Base-by-base conservation (phyloP, 2,113 vertebrate genomes). In the Progne subis region DNA sequence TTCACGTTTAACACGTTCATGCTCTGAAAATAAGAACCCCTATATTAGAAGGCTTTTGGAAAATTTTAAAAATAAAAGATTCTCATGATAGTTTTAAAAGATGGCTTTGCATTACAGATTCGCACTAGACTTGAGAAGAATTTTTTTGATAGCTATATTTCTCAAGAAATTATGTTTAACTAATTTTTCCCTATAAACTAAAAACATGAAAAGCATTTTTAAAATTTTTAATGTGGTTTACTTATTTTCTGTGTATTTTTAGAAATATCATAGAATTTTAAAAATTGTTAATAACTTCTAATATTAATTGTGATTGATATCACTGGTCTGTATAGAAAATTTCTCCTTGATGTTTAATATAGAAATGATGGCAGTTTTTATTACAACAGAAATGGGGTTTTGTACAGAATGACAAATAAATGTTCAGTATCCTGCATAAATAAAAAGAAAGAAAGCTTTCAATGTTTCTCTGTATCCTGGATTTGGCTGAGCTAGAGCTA, bases 21-120 rank as follows among this genome's bases (percentile, higher is more conserved):
- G 88, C 89, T 97, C 97, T 98, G 95, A 37, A 97, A 97, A 96
- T 21, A 78, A 94, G 65, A 90, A 89, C 3, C 23, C 28, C 9
- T 32, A 16, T 24, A 50, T 97, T 93, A 85, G 92, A 49, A 28
- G 2, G 4, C 0, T 64, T 79, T 63, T 50, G 9, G 10, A 31
- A 50, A 6, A 43, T 37, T 88, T 77, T 8, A 46, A 61, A 94
- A 88, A 74, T 2, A 28, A 68, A 56, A 53, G 0, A 59, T 34
- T 63, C 16, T 24, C 11, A 18, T 70, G 55, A 29, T 28, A 8
- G 23, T 75, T 89, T 70, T 37, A 47, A 59, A 80, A 76, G 24
- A 29, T n/a, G 4, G 57, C 7, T 80, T 85, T 68, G 26, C 12
- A 59, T 47, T 91, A 31, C 6, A 8, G 50, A 64, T 37, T 69